Conservation (phyloP, 2,888 invertebrate species). For the Ectemnius continuus region DNA sequence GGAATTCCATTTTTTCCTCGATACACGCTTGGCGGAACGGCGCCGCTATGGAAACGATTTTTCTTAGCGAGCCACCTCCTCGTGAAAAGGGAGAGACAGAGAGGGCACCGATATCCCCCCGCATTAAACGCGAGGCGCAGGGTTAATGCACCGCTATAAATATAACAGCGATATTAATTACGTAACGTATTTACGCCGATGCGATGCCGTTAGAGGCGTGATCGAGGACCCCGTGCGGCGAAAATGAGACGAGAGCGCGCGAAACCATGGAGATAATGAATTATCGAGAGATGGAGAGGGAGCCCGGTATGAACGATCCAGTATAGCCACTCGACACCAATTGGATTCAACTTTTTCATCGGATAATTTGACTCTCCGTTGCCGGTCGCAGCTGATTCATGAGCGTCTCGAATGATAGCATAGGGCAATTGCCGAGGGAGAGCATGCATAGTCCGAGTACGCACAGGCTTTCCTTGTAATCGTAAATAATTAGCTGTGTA, state of each 20-base stretch:
- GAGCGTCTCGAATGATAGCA: no score
- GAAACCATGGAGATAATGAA: conserved; percentile 44
- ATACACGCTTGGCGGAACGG: neutral
- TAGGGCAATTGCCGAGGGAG: no score
- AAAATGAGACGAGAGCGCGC: conserved; percentile 58
- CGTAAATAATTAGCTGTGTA: conserved; percentile 19
- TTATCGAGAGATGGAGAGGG: conserved; percentile 35
- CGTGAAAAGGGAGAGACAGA: neutral
- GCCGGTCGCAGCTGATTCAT: conserved; percentile 6
- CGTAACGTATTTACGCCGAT: conserved; percentile 63
- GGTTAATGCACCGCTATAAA: conserved; percentile 64
- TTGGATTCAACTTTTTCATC: conserved; percentile 22
- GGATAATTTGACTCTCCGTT: conserved; percentile 39
- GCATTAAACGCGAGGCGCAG: conserved; percentile 50
- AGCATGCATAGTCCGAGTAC: no score
- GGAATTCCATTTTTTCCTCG: conserved; percentile 46
- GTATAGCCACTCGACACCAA: conserved; percentile 21
- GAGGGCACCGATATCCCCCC: neutral
- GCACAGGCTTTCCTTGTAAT: neutral
- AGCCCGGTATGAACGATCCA: conserved; percentile 21
- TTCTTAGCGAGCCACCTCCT: conserved; percentile 18
- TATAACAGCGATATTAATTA: conserved; percentile 62
- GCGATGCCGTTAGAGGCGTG: conserved; percentile 60
- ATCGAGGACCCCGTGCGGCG: conserved; percentile 60
- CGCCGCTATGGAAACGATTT: conserved; percentile 16